phyloP scores from a whole-genome alignment of 2,888 invertebrate species.

The Oeneis ivallda region DNA sequence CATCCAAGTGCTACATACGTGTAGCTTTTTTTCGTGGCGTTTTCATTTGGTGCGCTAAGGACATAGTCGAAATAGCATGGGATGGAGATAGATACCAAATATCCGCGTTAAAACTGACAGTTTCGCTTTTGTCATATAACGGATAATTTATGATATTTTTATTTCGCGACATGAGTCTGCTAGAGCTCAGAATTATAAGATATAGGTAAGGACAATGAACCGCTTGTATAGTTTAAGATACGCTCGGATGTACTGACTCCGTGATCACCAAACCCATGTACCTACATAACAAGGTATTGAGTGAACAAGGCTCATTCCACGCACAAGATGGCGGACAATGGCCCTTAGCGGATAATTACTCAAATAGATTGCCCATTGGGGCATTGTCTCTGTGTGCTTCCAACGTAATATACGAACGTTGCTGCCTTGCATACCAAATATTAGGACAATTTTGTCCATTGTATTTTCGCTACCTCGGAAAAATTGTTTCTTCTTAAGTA shows the following conservation, averaged over 20 bases:
- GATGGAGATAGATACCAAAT: too few relatives aligned
- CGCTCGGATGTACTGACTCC: conserved; percentile 27
- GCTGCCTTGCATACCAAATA: conserved; percentile 56
- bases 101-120: too few relatives aligned
- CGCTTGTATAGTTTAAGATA: conserved; percentile 24
- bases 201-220: conserved; percentile 17
- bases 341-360: conserved; percentile 81
- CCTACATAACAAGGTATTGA: conserved; percentile 65
- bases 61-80: too few relatives aligned
- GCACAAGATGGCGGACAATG: conserved; percentile 80
- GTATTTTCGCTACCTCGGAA: conserved; percentile 23
- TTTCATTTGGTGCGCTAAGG: too few relatives aligned
- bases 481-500: conserved; percentile 23
- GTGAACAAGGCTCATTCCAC: conserved; percentile 77
- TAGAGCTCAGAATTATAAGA: background rate
- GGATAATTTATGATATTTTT: too few relatives aligned
- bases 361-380: conserved; percentile 81
- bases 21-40: too few relatives aligned
- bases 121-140: too few relatives aligned
- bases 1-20: too few relatives aligned
- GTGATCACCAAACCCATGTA: conserved; percentile 63
- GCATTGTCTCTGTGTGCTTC: conserved; percentile 72
- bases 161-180: too few relatives aligned
- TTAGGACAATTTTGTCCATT: conserved; percentile 42
- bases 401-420: conserved; percentile 65